Percentiles rank a stretch among this genome's conserved stretches.
phyloP scores from a whole-genome alignment of 2,113 vertebrate genomes.

The Melanerpes formicivorus region DNA sequence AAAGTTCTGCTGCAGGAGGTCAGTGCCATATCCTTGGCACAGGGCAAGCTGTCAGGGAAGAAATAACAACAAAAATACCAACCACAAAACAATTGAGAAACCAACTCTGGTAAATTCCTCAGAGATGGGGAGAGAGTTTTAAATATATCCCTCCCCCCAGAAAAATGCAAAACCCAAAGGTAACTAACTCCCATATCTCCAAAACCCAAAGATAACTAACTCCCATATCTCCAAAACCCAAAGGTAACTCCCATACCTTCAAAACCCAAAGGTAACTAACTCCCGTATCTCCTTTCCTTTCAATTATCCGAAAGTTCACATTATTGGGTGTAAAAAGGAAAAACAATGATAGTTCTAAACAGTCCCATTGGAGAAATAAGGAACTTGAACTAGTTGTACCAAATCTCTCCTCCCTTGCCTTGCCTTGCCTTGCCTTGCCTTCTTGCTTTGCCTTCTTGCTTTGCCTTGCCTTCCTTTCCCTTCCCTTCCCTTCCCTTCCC shows the following conservation, averaged over 20 bases:
- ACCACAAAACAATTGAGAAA: background rate
- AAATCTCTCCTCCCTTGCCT: no score
- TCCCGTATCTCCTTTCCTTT: background rate
- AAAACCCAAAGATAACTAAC: background rate
- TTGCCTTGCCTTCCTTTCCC: no score
- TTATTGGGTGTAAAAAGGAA: no score
- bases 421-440: no score
- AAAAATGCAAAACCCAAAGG: background rate
- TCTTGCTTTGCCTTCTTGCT: no score
- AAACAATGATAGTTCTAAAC: no score
- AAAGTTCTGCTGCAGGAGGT: constrained; percentile 21
- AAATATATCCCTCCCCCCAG: background rate
- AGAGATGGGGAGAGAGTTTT: background rate
- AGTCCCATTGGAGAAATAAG: no score
- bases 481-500: no score
- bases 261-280: background rate
- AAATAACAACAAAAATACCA: background rate
- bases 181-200: no score
- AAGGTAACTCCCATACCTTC: no score
- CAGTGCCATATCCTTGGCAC: background rate
- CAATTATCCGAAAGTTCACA: background rate
- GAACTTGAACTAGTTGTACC: no score
- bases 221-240: background rate
- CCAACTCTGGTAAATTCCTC: background rate
- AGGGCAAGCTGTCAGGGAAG: background rate